These are phyloP conservation scores for Ailuropoda melanoleuca DNA, from an alignment of 2,113 vertebrate genomes.

Conservation along the genomic window DNA sequence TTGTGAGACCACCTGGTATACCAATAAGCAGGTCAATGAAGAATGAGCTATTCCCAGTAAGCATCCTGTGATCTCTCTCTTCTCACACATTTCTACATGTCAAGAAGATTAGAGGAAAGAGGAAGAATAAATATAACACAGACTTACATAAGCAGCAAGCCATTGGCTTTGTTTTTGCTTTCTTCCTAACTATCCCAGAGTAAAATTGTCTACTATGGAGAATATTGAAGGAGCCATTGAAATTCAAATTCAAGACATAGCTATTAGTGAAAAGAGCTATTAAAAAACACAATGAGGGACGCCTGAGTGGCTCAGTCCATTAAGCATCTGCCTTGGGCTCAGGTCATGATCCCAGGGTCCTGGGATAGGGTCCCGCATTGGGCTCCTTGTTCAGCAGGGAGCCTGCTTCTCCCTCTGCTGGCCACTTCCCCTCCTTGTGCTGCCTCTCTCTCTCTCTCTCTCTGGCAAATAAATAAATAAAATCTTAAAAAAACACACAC, in stretches of 20 bases:
- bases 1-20: background rate
- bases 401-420: background rate
- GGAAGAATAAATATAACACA: background rate
- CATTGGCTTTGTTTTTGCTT: background rate
- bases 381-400: background rate
- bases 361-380: background rate
- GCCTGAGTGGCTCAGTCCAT: background rate
- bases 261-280: background rate
- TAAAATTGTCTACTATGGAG: background rate
- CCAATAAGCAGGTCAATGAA: background rate
- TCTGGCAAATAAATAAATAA: background rate
- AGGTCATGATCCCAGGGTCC: background rate
- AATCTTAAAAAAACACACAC: background rate
- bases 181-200: background rate
- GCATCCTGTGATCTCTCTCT: background rate
- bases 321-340: background rate
- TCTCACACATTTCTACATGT: background rate
- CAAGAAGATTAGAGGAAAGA: background rate
- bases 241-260: constrained; percentile 18
- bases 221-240: background rate
- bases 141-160: background rate
- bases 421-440: background rate
- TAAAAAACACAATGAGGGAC: background rate
- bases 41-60: background rate
- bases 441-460: background rate